Base-by-base conservation (phyloP, 1,140 invertebrate species). In the Tetramorium simillimum region DNA sequence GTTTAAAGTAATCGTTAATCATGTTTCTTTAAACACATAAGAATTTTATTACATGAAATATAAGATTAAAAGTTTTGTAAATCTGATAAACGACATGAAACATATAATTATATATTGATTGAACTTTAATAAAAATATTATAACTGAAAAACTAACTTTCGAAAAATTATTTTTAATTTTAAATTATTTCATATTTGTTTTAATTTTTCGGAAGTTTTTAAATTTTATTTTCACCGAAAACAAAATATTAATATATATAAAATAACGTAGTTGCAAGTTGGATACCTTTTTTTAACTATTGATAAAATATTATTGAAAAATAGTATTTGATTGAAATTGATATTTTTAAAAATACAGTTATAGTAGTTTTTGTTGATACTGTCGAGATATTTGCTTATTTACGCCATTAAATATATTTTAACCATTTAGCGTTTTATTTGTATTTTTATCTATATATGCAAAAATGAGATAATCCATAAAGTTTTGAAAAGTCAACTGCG, bases 381-480 rank as follows among this genome's bases (percentile, higher is more conserved):
- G 1, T 9, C 7, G 12, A 69, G 5, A 24, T 24, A 46, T 24
- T 12, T 49, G 21, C 18, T 49, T 69, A 69, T 69, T 69, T 69
- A 24, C 6, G 14, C 14, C 24, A 69, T 24, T 49, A n/a, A 24
- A 46, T 43, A 24, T 24, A 46, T 24, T n/a, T 40, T 40, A 12
- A 3, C 5, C 12, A 6, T 24, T 46, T 67, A 46, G 10, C 14
- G 43, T 24, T 69, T 24, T 53, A n/a, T 53, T 18, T 53, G 51
- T 53, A 46, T 69, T 24, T 69, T 24, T 49, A 69, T 16, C 6
- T 69, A 24, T 49, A 24, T 49, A 69, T 69, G 21, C 65, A 69
- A 69, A 69, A 69, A 69, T 69, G 6, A 2, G 43, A 69, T 69
- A 49, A 69, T 69, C 65, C 14, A 69, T 69, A 69, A 69, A 49